phyloP scores from a whole-genome alignment of 2,888 invertebrate species.

The Steromphala cineraria region DNA sequence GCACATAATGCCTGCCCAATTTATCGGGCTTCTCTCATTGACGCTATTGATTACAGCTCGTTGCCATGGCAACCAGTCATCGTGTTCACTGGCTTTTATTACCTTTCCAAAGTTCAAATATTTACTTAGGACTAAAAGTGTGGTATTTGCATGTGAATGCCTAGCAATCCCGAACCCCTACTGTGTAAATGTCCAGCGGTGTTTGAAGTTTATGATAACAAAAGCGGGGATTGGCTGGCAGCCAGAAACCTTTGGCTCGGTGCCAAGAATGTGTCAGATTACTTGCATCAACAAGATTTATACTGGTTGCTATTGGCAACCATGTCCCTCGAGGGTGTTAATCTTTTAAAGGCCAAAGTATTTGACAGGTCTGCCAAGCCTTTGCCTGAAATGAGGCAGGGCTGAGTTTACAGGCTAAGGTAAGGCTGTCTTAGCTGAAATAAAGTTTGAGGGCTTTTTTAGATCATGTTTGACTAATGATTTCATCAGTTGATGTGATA shows the following conservation, averaged over 20 bases:
- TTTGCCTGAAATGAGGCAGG: not conserved
- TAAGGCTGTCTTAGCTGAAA: not conserved
- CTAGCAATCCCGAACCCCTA: not conserved
- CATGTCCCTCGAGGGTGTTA: constrained; percentile 7
- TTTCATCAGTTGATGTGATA: too few species aligned
- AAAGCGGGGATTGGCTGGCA: not conserved
- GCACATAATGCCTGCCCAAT: not conserved
- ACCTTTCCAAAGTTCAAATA: constrained; percentile 12
- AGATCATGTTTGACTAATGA: too few species aligned
- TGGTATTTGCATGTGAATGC: constrained; percentile 17
- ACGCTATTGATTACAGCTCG: constrained; percentile 29
- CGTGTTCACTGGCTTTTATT: constrained; percentile 1
- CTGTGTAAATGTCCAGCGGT: not conserved
- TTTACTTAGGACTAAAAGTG: constrained; percentile 11
- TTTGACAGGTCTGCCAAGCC: not conserved
- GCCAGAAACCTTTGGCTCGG: constrained; percentile 8
- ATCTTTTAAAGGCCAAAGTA: not conserved
- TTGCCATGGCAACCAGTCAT: constrained; percentile 29
- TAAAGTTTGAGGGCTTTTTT: too few species aligned
- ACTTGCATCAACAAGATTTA: constrained; percentile 8
- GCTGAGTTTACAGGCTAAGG: not conserved
- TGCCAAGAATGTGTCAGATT: constrained; percentile 8
- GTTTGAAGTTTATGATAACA: constrained; percentile 13
- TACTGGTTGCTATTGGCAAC: constrained; percentile 3
- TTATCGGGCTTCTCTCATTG: not conserved